Conservation (phyloP, 1,140 invertebrate species). For the Oscheius sp. region DNA sequence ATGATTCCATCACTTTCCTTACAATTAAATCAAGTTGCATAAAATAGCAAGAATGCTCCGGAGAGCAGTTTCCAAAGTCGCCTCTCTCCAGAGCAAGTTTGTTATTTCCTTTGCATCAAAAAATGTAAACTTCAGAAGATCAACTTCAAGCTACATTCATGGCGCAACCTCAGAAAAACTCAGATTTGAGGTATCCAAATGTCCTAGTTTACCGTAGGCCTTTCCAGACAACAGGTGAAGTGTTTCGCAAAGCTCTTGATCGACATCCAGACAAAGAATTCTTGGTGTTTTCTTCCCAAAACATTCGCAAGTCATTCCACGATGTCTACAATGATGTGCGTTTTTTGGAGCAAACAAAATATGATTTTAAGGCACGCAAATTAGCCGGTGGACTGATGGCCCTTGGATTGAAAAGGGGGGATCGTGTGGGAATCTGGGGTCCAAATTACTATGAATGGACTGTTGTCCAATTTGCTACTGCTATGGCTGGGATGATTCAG, state of each 20-base stretch:
- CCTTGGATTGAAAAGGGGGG: constrained; percentile 76
- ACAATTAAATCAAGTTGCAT: too few relatives aligned
- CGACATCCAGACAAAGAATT: constrained; percentile 52
- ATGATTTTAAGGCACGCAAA: constrained; percentile 69
- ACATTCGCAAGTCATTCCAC: constrained; percentile 51
- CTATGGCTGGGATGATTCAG: constrained; percentile 73
- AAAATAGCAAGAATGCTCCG: too few relatives aligned
- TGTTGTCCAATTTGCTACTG: constrained; percentile 73
- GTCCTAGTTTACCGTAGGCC: neutral
- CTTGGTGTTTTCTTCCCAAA: constrained; percentile 51
- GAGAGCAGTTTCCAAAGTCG: too few relatives aligned
- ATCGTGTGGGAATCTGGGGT: constrained; percentile 80
- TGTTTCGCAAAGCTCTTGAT: constrained; percentile 40
- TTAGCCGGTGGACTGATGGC: constrained; percentile 76
- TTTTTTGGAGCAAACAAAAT: neutral
- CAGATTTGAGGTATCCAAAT: neutral
- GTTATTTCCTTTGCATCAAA: too few relatives aligned
- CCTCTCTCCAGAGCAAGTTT: too few relatives aligned
- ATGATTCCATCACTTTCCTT: too few relatives aligned
- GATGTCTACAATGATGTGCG: constrained; percentile 55
- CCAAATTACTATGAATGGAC: constrained; percentile 83
- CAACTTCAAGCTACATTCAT: constrained; percentile 31
- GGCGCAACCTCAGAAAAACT: constrained; percentile 28
- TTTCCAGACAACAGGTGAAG: constrained; percentile 49
- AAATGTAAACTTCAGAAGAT: too few relatives aligned